Evolutionary conservation across 2,797 vertebrate genomes (phyloP).

Genomic region (Chelon labrosus): DNA sequence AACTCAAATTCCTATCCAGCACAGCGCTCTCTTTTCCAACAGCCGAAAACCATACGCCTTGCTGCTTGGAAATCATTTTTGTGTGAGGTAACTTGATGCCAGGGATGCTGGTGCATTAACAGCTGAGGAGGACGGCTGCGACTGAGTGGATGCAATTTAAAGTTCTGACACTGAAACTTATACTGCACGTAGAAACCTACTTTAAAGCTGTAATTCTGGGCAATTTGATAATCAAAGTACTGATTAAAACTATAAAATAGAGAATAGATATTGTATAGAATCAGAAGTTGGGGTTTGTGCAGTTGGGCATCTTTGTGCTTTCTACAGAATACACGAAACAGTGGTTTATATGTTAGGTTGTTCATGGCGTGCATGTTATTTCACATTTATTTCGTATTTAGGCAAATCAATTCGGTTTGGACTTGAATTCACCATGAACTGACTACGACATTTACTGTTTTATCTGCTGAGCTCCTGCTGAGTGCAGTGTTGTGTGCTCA

Average conservation of each 20-base stretch:
- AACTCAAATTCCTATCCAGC: neutral
- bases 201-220: neutral
- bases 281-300: no score
- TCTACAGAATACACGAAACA: no score
- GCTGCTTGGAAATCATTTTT: neutral
- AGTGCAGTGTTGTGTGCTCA: constrained; percentile 3
- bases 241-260: neutral
- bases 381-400: constrained; percentile 20
- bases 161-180: neutral
- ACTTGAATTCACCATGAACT: constrained; percentile 23
- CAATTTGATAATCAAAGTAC: neutral
- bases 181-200: neutral
- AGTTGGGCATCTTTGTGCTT: no score
- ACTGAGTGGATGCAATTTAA: neutral
- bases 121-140: neutral
- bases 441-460: neutral
- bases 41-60: neutral
- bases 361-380: neutral
- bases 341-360: no score
- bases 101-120: constrained; percentile 1
- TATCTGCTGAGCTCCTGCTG: constrained; percentile 3
- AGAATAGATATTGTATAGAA: no score
- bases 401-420: constrained; percentile 3
- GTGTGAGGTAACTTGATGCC: constrained; percentile 8
- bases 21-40: neutral